Base-by-base conservation (phyloP, 2,888 invertebrate genomes). In the Trypoxylon attenuatum region DNA sequence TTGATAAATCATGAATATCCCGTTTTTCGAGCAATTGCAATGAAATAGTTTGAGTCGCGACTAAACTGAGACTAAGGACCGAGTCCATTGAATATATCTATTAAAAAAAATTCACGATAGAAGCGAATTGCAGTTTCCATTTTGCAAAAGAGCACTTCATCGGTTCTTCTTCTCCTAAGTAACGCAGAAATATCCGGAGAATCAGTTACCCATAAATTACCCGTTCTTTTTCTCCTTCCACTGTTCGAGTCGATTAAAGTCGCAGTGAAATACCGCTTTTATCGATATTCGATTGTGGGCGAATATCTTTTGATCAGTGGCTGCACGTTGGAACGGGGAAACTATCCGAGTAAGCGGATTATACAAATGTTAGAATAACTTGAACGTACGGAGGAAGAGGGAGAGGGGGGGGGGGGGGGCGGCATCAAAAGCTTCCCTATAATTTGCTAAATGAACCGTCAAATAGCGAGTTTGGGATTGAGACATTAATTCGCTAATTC, bases 271-370 rank as follows among this genome's bases (percentile, higher is more conserved):
- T 39, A 16, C 22, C 22, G 15, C n/a, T 39, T 50, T 50, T 39
- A 39, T 50, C 50, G 38, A 22, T 46, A 46, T 46, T 46, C 46
- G n/a, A 27, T 15, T 23, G 8, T 38, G 39, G 39, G n/a, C 22
- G 50, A 50, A 25, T 46, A 27, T 27, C 46, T 27, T 27, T 46
- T 46, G 46, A 46, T 46, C 46, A 16, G 25, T n/a, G 2, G 16
- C 13, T 25, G 15, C 13, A 16, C 46, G 25, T 10, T 43, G 22
- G 27, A 27, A 16, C 25, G 46, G 27, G 46, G 2, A 38, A 25
- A 46, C 23, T 16, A 46, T n/a, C 27, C 3, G 46, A 27, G 21
- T 46, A 46, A 46, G 46, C 46, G 46, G 46, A 46, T 46, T 46
- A 46, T 13, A 15, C 4, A 46, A 46, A 46, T 46, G 46, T 25